Base-by-base conservation (phyloP, 2,113 vertebrate species). In the Petrocephalus zakoni region DNA sequence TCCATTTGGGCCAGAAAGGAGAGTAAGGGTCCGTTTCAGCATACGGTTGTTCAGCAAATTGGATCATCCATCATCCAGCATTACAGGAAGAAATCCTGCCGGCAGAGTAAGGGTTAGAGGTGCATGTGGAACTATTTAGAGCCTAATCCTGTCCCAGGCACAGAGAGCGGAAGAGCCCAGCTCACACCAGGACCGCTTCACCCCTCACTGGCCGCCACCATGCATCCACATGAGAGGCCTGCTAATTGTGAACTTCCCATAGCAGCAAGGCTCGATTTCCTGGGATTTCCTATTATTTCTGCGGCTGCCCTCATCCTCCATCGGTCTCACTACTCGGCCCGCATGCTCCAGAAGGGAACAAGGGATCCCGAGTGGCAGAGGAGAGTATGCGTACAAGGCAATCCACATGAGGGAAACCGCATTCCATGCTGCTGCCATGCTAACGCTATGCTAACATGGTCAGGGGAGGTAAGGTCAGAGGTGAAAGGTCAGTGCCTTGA, bases 81-180 rank as follows among this genome's bases (percentile, higher is more conserved):
- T 90, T 91, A 93, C 92, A 92, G 91, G 90, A 92, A 92, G 64
- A 91, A 90, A 88, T 90, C 86, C 87, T 81, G 85, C 90, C 34
- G 93, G 91, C 91, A 93, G 92, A 93, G 93, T 92, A 93, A 93
- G 93, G 91, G 91, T 89, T 86, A 85, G 56, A 90, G 91, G 91
- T 91, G 94, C 95, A 95, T 94, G 34, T 95, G 95, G 94, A 92
- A 93, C 93, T 94, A 92, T 95, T 96, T 95, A 96, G 93, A 92
- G 89, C 87, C 90, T 92, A 90, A 93, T 93, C 92, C 88, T 92
- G 92, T 93, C 92, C 78, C 89, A 90, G 86, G 87, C 90, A 83
- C 85, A 52, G 46, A 82, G 90, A 90, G 90, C 87, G 89, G 85
- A 92, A 92, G 91, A 91, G 90, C 88, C 91, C 55, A 90, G 90